Evolutionary conservation across 1,140 invertebrate genomes (phyloP).

Genomic region (Polypedilum vanderplanki): DNA sequence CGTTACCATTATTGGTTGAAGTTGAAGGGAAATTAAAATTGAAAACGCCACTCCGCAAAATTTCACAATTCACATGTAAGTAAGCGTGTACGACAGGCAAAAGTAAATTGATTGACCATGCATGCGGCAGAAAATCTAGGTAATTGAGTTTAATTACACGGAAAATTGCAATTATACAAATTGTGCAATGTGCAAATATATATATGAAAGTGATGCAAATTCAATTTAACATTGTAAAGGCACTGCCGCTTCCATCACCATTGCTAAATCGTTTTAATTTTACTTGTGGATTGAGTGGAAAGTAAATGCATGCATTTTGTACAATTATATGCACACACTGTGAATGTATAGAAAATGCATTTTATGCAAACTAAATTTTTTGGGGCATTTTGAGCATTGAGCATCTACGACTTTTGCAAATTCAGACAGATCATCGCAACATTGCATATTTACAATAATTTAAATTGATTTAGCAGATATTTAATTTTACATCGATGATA

Average conservation of each 20-base stretch:
- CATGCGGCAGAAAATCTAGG: conserved; percentile 9
- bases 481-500: conserved; percentile 1
- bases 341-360: not conserved
- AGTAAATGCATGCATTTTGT: not conserved
- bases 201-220: not conserved
- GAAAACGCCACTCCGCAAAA: too few relatives aligned
- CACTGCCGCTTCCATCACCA: too few relatives aligned
- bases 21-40: too few relatives aligned
- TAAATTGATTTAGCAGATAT: conserved; percentile 24
- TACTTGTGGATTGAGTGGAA: not conserved
- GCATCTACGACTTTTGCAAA: not conserved
- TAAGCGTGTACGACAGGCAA: not conserved
- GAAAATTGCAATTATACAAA: conserved; percentile 22
- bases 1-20: too few relatives aligned
- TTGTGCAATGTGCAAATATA: not conserved
- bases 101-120: conserved; percentile 2
- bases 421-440: not conserved
- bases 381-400: not conserved
- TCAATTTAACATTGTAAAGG: conserved; percentile 14
- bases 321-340: not conserved
- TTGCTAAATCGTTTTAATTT: not conserved
- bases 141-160: conserved; percentile 26
- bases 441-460: not conserved
- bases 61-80: too few relatives aligned
- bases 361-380: not conserved